phyloP scores from a whole-genome alignment of 1,140 invertebrate genomes.

The Batillaria attramentaria region DNA sequence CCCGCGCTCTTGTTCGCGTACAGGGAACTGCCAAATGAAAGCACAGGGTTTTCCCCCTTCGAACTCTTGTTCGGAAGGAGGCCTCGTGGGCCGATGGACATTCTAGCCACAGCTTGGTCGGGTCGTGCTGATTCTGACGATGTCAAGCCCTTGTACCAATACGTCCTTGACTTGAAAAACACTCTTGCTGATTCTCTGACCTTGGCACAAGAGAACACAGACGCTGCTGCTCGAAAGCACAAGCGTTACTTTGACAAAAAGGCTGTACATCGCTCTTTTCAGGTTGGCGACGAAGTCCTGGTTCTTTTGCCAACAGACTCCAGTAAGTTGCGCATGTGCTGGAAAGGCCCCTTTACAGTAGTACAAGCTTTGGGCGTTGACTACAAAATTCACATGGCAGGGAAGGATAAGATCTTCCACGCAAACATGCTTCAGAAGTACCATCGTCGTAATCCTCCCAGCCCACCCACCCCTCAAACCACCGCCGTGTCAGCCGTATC shows the following conservation, averaged over 20 bases:
- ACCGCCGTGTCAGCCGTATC: too few relatives aligned
- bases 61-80: slow-evolving; percentile 30
- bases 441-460: not conserved
- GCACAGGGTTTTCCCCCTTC: slow-evolving; percentile 31
- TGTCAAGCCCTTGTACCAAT: slow-evolving; percentile 31
- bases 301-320: slow-evolving; percentile 30
- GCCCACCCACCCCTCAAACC: too few relatives aligned
- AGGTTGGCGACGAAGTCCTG: slow-evolving; percentile 38
- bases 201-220: slow-evolving; percentile 30
- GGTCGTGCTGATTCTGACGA: slow-evolving; percentile 30
- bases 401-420: not conserved
- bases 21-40: slow-evolving; percentile 35
- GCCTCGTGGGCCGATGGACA: slow-evolving; percentile 15
- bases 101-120: slow-evolving; percentile 51
- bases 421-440: not conserved
- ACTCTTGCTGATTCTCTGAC: slow-evolving; percentile 9
- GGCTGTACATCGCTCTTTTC: slow-evolving; percentile 10
- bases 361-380: not conserved
- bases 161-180: slow-evolving; percentile 30
- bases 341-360: slow-evolving; percentile 42
- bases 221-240: not conserved
- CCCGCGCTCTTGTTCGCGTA: slow-evolving; percentile 30
- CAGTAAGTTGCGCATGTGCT: slow-evolving; percentile 41
- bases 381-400: not conserved
- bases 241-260: slow-evolving; percentile 29